Base-by-base conservation (phyloP, 2,797 vertebrate genomes). In the Alcedo quadribrachys region DNA sequence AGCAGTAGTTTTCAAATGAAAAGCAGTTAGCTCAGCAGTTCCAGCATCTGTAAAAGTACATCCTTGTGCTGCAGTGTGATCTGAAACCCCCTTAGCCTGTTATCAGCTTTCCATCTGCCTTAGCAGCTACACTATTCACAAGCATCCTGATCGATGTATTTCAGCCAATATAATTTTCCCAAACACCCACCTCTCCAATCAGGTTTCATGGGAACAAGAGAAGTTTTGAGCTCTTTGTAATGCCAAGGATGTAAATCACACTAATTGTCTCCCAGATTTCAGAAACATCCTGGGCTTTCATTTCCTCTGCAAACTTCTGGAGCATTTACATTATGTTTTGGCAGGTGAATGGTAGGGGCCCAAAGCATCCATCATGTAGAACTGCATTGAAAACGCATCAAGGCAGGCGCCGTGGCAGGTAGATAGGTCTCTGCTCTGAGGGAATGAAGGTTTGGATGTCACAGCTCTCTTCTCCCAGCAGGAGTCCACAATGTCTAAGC, bases 171-270 rank as follows among this genome's bases (percentile, higher is more conserved):
- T 20, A 30, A 92, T 87, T 94, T 96, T 94, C 90, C 86, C 92
- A 86, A 81, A 62, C 51, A 73, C 54, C 51, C 78, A 66, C 70
- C 54, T 70, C 74, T 77, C 77, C 85, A 92, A 11, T 74, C 87
- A 28, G 14, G 1, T 89, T 95, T 85, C 91, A 69, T 89, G 92
- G 66, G 78, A 96, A 92, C 90, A 95, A 2, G 3, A 93, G 94
- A 97, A 93, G 94, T 84, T 81, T 94, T 87, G 51, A 94, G 76
- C 92, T 96, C 91, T 89, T 76, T 70, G 60, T 94, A 95, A 97
- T 89, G 88, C 63, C 30, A 78, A 82, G 90, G 79, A 96, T 92
- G 94, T 97, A 97, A 97, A 98, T 97, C 97, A 97, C 57, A 57
- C 96, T 94, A 97, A 97, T 97, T 93, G 89, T 97, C 92, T 96